Base-by-base conservation (phyloP, 1,140 invertebrate genomes). In the Ceratoteleas bidentatus region DNA sequence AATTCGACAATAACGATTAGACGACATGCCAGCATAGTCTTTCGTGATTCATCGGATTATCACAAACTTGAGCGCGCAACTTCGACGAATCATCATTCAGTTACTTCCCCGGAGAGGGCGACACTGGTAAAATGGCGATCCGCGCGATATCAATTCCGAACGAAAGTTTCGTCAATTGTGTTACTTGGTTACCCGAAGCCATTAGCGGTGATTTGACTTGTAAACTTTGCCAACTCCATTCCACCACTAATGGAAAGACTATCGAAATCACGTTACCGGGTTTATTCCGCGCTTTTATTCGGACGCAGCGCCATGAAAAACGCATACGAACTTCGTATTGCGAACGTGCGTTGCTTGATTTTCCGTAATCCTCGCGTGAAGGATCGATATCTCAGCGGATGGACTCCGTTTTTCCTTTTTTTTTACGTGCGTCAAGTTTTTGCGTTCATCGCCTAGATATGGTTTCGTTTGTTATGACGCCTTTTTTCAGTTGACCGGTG, bases 181-280 rank as follows among this genome's bases (percentile, higher is more conserved):
- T 74, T 74, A 74, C 70, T 64, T 57, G 61, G 33, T 74, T 62
- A 65, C 60, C 52, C 60, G 10, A 68, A 68, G 36, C 50, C 64
- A 68, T 76, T 76, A 68, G 62, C 14, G 56, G 10, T 61, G 73
- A 76, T 66, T 66, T 60, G 62, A 75, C 62, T 75, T 74, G 45
- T 65, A 53, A 74, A 74, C 70, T 74, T 74, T 66, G 54, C 60
- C 53, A 68, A 62, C 49, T 76, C 33, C 38, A 76, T 60, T 56
- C 45, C 13, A 52, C 34, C 11, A 54, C 47, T 65, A 65, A 74
- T 57, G 70, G 53, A 74, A 50, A 65, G 34, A 57, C 33, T 56
- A 56, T 54, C 53, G 6, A 40, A 69, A n/a, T 38, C 45, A 49
- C 16, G 43, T 61, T 50, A 61, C 11, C 24, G 24, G 24, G 24